A percentile compares a stretch with the other conserved stretches of the same genome.
Evolutionary conservation across 2,888 invertebrate species (phyloP).

Genomic region (Venusia cambrica): DNA sequence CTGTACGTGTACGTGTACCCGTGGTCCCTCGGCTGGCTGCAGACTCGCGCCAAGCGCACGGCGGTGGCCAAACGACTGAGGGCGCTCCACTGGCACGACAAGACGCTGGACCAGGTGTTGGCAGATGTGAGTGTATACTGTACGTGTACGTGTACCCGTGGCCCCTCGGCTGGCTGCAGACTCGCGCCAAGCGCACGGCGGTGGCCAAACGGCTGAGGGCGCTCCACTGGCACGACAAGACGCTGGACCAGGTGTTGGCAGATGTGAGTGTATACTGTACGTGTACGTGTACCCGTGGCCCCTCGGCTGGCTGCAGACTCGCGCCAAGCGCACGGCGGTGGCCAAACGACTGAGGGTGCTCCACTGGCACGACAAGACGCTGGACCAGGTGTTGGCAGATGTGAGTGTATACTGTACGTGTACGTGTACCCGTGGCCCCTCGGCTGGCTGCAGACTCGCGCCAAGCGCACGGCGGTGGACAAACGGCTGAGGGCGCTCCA

Average conservation of each 20-base stretch:
- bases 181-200: constrained; percentile 86
- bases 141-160: constrained; percentile 96
- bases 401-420: no score
- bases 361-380: constrained; percentile 90
- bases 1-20: constrained; percentile 95
- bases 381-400: constrained; percentile 88
- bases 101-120: constrained; percentile 88
- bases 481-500: no score
- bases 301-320: constrained; percentile 89
- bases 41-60: constrained; percentile 89
- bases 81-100: constrained; percentile 91
- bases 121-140: constrained; percentile 84
- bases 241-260: constrained; percentile 87
- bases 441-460: no score
- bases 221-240: constrained; percentile 91
- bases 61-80: constrained; percentile 86
- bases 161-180: constrained; percentile 92
- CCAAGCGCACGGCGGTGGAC: no score
- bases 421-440: no score
- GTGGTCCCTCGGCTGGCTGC: constrained; percentile 93
- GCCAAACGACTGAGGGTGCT: constrained; percentile 87
- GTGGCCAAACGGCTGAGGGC: constrained; percentile 87
- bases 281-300: constrained; percentile 97
- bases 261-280: constrained; percentile 87
- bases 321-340: constrained; percentile 86